Conservation (phyloP, 2,797 vertebrate species). For the Eulemur albifrons region DNA sequence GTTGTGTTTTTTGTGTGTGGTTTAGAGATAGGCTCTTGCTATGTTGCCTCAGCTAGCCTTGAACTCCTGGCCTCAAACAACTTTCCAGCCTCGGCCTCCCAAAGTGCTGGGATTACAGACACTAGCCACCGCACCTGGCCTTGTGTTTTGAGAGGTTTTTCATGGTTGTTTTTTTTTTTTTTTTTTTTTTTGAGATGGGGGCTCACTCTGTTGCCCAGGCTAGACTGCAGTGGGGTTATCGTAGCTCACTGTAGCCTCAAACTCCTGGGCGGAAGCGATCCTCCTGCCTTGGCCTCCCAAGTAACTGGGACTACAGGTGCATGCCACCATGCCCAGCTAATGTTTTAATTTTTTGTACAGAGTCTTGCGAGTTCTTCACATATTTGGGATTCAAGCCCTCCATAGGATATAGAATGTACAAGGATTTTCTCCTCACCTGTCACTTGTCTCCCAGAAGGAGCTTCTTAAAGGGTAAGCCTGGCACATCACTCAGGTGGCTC, state of each 20-base stretch:
- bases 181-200: not conserved
- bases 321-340: not conserved
- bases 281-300: not conserved
- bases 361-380: not conserved
- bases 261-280: not conserved
- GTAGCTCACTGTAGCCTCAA: not conserved
- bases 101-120: not conserved
- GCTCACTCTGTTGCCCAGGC: not conserved
- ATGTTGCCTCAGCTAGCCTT: not conserved
- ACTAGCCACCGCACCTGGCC: not conserved
- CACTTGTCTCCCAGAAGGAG: not conserved
- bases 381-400: not conserved
- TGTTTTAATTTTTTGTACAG: not conserved
- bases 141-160: not conserved
- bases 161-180: not conserved
- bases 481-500: not conserved
- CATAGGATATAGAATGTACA: accelerated
- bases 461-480: not conserved
- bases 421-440: not conserved
- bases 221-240: not conserved
- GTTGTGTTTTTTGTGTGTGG: not conserved
- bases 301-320: not conserved
- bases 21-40: not conserved
- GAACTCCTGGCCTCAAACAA: not conserved
- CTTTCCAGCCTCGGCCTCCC: not conserved